Evolutionary conservation across 2,797 vertebrate species (phyloP), one percentile per base, ranked within the genome.

Genomic region (Avahi laniger): DNA sequence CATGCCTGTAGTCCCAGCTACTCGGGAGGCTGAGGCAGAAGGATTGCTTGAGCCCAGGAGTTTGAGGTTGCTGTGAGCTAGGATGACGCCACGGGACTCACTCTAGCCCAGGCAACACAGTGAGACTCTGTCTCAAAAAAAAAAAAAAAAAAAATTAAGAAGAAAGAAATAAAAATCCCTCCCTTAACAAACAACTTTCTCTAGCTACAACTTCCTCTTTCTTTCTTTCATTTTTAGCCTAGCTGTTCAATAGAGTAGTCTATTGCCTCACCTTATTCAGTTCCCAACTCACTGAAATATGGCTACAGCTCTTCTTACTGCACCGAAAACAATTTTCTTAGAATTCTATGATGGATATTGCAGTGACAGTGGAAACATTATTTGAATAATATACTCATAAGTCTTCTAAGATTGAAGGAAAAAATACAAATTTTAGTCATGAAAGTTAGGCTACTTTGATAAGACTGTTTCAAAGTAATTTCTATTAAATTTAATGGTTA

Each of bases 381-480:
- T 94, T 93, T 93, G 65, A 81, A 28, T 85, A 84, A 80, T 50
- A 82, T 80, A 63, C n/a, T 90, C 24, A 57, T 35, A 70, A 95
- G 0, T 87, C 80, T 91, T 95, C 26, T 96, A 86, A 91, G 63
- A 69, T 92, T 97, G 80, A 93, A 80, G 46, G 82, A 48, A 96
- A 90, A 86, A 54, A 69, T 73, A 63, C 82, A 33, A 93, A 50
- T 63, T 89, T 96, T 90, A 54, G 28, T 83, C 35, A 67, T 80
- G 24, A 35, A 96, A 96, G 38, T 97, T 94, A 87, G 35, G 10
- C 30, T 89, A 72, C 35, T 83, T 83, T 87, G 67, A 81, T 88
- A 83, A 95, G 82, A 84, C 78, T 72, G 22, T 96, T 92, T 97
- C 54, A 80, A 54, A 95, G 46, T 87, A 87, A 87, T 89, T 93